A percentile compares a stretch with the other conserved stretches of the same genome.
These are phyloP conservation scores for Calliphora vomitoria DNA, from an alignment of 2,888 invertebrate species.

Conservation along the genomic window DNA sequence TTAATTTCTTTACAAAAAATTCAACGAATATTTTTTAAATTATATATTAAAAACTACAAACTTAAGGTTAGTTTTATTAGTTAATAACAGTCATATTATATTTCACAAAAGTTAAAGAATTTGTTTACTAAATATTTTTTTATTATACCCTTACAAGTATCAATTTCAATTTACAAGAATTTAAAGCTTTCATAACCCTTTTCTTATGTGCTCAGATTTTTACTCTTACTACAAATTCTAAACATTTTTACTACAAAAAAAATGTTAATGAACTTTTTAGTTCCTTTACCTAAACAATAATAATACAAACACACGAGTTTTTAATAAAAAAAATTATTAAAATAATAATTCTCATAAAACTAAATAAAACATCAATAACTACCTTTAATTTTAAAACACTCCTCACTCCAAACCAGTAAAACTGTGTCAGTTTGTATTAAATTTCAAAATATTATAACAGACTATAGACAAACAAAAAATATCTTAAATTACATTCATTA, in stretches of 20 bases:
- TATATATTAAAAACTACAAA: too few species aligned
- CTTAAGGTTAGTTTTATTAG: too few species aligned
- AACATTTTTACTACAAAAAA: background rate
- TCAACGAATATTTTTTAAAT: too few species aligned
- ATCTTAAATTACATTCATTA: constrained; percentile 62
- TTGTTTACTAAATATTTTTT: too few species aligned
- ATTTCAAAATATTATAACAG: constrained; percentile 62
- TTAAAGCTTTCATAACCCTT: too few species aligned
- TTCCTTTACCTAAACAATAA: background rate
- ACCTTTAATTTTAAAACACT: background rate
- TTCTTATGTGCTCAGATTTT: too few species aligned
- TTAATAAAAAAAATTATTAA: background rate
- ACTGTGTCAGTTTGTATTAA: constrained; percentile 69
- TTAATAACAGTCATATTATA: too few species aligned
- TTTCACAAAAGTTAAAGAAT: too few species aligned
- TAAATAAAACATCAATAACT: constrained; percentile 1
- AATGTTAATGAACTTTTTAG: constrained; percentile 41
- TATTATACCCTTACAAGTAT: too few species aligned
- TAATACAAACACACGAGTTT: constrained; percentile 31
- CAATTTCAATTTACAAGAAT: too few species aligned
- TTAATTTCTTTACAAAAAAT: too few species aligned
- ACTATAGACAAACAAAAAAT: constrained; percentile 29
- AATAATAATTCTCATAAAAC: constrained; percentile 17
- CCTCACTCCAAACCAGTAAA: constrained; percentile 17
- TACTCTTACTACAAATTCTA: too few species aligned